These are phyloP conservation scores for Anneissia japonica DNA, from an alignment of 35 echinoderm and acorn worm species.

Conservation along the genomic window DNA sequence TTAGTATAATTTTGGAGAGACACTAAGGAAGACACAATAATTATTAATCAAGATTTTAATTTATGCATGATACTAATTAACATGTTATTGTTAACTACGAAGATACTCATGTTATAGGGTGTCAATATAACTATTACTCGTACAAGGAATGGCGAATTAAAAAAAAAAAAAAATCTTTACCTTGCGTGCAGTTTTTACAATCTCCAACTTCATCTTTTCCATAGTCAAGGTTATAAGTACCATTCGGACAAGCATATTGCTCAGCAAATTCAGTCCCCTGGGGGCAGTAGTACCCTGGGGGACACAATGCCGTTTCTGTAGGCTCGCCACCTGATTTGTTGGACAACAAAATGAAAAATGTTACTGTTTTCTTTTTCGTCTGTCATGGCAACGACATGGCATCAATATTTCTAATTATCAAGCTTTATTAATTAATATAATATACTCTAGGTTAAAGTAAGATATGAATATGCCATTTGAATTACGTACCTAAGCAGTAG, in stretches of 20 bases:
- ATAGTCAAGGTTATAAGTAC: constrained; percentile 67
- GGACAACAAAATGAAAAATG: neutral
- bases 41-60: too few relatives aligned
- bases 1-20: too few relatives aligned
- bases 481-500: constrained; percentile 78
- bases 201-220: constrained; percentile 40
- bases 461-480: too few relatives aligned
- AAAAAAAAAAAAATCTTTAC: constrained; percentile 8
- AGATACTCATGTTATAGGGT: too few relatives aligned
- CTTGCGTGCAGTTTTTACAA: constrained; percentile 79
- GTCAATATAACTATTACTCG: neutral
- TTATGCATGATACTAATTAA: too few relatives aligned
- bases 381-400: too few relatives aligned
- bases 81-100: too few relatives aligned
- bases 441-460: too few relatives aligned
- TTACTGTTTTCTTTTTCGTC: neutral
- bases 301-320: constrained; percentile 55
- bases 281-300: constrained; percentile 82
- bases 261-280: constrained; percentile 80
- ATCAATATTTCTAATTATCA: too few relatives aligned
- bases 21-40: too few relatives aligned
- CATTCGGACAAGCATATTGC: constrained; percentile 81
- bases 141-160: neutral
- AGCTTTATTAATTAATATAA: too few relatives aligned
- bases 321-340: constrained; percentile 62